A percentile compares a stretch with the other conserved stretches of the same genome.
Evolutionary conservation across 1,140 invertebrate species (phyloP).

Genomic region (Papilio polyxenes): DNA sequence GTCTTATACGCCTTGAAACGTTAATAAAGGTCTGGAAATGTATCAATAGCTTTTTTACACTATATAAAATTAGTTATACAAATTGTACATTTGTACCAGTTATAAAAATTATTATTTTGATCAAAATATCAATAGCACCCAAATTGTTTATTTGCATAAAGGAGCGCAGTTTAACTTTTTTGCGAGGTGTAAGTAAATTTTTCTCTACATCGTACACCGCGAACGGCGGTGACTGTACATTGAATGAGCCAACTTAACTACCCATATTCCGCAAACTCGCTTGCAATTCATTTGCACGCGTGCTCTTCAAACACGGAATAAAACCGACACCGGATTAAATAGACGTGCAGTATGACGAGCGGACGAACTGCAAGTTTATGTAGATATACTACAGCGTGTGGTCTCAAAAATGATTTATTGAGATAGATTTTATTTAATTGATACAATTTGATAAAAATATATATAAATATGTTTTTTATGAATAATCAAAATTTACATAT

Average conservation of each 20-base stretch:
- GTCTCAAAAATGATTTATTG: background rate
- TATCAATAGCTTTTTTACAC: no score
- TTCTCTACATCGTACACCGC: background rate
- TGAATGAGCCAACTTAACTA: slow-evolving; percentile 32
- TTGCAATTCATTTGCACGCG: slow-evolving; percentile 38
- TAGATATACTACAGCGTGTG: background rate
- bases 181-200: no score
- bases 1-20: no score
- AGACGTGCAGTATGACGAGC: slow-evolving; percentile 32
- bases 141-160: no score
- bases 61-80: no score
- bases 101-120: no score
- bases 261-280: slow-evolving; percentile 33
- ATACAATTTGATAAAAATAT: no score
- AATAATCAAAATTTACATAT: background rate
- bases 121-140: no score
- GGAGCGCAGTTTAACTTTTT: no score
- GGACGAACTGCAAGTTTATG: slow-evolving; percentile 13
- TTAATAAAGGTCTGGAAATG: no score
- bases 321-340: slow-evolving; percentile 35
- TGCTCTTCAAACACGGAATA: slow-evolving; percentile 34
- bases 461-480: background rate
- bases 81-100: no score
- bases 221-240: background rate
- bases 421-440: background rate